Percentiles rank a stretch among this genome's conserved stretches.
Evolutionary conservation across 2,113 vertebrate species (phyloP).

Genomic region (Neopipo cinnamomea): DNA sequence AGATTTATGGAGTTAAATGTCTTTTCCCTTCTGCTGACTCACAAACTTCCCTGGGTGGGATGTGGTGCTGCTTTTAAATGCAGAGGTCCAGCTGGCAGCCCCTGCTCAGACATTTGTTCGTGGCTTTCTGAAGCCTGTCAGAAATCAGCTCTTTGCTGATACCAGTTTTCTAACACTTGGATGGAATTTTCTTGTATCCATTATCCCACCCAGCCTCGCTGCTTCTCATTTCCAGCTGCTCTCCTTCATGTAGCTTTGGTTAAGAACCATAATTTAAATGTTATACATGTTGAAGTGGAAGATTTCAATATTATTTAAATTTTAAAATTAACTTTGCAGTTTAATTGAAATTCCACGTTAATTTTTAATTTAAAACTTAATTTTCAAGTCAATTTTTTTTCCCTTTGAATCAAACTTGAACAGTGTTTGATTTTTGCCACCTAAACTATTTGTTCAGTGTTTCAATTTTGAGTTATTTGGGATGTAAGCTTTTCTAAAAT

Average conservation of each 20-base stretch:
- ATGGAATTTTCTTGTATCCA: not conserved
- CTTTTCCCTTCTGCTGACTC: not conserved
- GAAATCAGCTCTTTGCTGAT: not conserved
- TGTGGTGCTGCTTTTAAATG: not conserved
- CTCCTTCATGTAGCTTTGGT: not conserved
- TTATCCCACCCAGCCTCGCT: not conserved
- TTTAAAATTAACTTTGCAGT: not conserved
- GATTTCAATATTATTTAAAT: not conserved
- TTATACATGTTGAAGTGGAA: not conserved
- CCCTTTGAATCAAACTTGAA: not conserved
- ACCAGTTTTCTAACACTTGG: not conserved
- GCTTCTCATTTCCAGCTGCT: not conserved
- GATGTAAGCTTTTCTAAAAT: not conserved
- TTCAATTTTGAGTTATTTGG: not conserved
- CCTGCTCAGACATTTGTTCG: not conserved
- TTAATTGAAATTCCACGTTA: not conserved
- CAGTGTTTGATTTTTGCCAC: not conserved
- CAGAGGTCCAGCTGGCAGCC: not conserved
- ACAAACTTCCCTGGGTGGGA: not conserved
- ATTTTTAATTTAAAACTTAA: not conserved
- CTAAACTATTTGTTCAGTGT: fast-evolving
- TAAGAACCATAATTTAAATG: not conserved
- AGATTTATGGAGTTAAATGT: not conserved
- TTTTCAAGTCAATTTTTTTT: too few species aligned
- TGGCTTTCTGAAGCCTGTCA: not conserved